Evolutionary conservation across 2,888 invertebrate genomes (phyloP), one percentile per base, ranked within the genome.

Genomic region (Esperia sulphurella): DNA sequence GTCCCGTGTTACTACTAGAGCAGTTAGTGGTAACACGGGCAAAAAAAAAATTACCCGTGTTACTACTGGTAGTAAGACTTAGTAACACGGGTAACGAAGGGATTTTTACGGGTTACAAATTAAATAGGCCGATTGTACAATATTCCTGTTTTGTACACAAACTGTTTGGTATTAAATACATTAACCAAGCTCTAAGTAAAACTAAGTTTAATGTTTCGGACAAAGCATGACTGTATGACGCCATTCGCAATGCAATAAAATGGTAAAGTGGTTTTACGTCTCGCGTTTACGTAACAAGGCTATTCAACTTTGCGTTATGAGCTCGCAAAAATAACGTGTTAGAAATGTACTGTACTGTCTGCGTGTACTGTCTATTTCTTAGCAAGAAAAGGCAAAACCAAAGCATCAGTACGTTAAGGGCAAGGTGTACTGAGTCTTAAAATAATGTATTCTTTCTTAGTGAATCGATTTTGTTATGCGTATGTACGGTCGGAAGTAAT

Each of bases 201-300:
- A 13, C 31, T 43, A 33, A 44, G 44, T n/a, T 8, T n/a, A 13
- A 37, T 4, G 28, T 44, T 37, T 29, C 12, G 40, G 29, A 30
- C 40, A 39, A 31, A 31, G 37, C 14, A 8, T 38, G 31, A 39
- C 40, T 30, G 41, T 31, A n/a, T 45, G 55, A 45, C 47, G 54
- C 57, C 64, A 57, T 62, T 65, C 33, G 14, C 52, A 58, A 48
- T 57, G 47, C 53, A 59, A 62, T 61, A 55, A 66, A 66, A 66
- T 59, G 65, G 63, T 50, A 42, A 45, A 49, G 50, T 46, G 53
- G 56, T 33, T 21, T 21, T 21, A 21, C 21, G 21, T 21, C 21
- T 59, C 37, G 42, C 52, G 63, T 68, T 65, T 57, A 56, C 62
- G 59, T 67, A 53, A 68, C 65, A 61, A 68, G 54, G 54, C 58